Base-by-base conservation (phyloP, 2,113 vertebrate genomes). In the Acanthisitta chloris region DNA sequence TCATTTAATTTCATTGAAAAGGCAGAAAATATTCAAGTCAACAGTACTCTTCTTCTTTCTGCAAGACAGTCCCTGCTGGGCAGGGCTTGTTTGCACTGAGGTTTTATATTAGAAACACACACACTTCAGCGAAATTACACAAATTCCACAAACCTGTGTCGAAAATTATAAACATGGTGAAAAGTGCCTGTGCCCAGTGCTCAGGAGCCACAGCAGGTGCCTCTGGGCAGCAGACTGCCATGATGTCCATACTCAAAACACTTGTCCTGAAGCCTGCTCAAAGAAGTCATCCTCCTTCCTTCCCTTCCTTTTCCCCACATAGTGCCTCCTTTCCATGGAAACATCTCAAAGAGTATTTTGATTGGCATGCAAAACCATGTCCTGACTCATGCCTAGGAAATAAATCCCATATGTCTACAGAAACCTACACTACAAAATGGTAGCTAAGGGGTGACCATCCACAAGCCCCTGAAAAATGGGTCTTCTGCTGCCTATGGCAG, bases 81-180 rank as follows among this genome's bases (percentile, higher is more conserved):
- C 34, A 91, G 25, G 55, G 55, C 79, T 94, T 96, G 36, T 95
- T 95, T 94, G 80, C 54, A 9, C 65, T 81, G 81, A 84, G 86
- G 59, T 81, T 87, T 95, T 94, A 83, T 72, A 67, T 76, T 91
- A 89, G 73, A 94, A 92, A 87, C 59, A 92, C 48, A 43, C 16
- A 78, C 59, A 31, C 57, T 42, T 57, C n/a, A 69, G 58, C 48
- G 93, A 76, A 96, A 90, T 45, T 48, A 36, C 52, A 52, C n/a
- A 43, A 66, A 71, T 86, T 92, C 64, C 40, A 57, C 72, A 86
- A 86, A 51, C 12, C 26, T 73, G 17, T 51, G 51, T 46, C 78
- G 52, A 86, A 86, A 95, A 92, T 26, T 81, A 79, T 45, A 43
- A 87, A 82, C 42, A 52, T 58, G 19, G 40, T 55, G 64, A 78